Base-by-base conservation (phyloP, 2,888 invertebrate species). In the Arrhopalites spinosus region DNA sequence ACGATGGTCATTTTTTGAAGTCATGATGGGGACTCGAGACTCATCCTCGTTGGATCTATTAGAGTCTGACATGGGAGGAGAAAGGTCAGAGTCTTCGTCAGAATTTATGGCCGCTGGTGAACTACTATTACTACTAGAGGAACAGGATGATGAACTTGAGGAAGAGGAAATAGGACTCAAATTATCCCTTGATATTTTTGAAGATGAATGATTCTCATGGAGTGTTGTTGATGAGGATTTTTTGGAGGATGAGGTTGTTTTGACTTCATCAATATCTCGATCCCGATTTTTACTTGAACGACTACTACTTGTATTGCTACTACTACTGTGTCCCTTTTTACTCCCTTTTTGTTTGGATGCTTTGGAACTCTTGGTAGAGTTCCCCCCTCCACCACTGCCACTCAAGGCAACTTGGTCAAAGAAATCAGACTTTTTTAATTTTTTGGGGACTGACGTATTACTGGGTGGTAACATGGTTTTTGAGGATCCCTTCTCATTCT, bases 401-500 rank as follows among this genome's bases (percentile, higher is more conserved):
- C 70, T 43, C n/a, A 36, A 15, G 61, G 47, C 29, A 47, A 56
- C 7, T 67, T 63, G 73, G 8, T 78, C 76, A 30, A 78, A 75
- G 15, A 74, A 72, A 15, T 79, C 79, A 23, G 80, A 78, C 64
- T 80, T 81, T 72, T 79, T 80, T 29, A 79, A 75, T 77, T 82
- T 82, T 76, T 81, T 82, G 63, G 82, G 81, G 73, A 82, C 82
- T 64, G 80, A 79, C 3, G 82, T 81, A 63, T 79, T 80, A 11
- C 74, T 79, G 27, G 82, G 82, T 27, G 82, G 82, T 36, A 81
- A 74, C 81, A 82, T 82, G n/a, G 80, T 81, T 68, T 81, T 82
- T 7, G 76, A 67, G 2, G 45, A 45, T 1, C 76, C 75, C 61
- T 80, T 81, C 36, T 80, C 80, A 15, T 56, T 71, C 61, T 78